Evolutionary conservation across 2,888 invertebrate species (phyloP).

Genomic region (Gibbula magus): DNA sequence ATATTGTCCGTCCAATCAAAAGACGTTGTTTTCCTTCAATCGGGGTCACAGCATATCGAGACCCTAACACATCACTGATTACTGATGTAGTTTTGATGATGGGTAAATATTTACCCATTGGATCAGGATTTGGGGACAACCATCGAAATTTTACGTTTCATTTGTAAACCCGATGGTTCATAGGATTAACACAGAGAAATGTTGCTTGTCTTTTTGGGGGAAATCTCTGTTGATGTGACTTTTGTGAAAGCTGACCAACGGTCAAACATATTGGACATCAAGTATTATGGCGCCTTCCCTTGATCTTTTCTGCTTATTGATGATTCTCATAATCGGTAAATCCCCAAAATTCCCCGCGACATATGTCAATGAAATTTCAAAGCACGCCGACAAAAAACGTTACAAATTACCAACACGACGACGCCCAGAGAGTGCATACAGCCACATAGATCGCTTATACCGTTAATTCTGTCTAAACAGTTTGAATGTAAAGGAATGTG

Average conservation of each 20-base stretch:
- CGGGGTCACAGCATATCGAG: too few relatives aligned
- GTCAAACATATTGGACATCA: not conserved
- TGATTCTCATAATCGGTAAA: not conserved
- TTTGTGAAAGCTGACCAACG: not conserved
- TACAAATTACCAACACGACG: not conserved
- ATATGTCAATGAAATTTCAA: not conserved
- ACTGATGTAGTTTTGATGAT: not conserved
- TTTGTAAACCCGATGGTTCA: not conserved
- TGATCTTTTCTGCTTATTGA: not conserved
- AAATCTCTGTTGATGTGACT: not conserved
- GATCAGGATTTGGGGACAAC: not conserved
- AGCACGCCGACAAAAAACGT: not conserved
- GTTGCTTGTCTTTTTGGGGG: not conserved
- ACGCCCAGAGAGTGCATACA: too few relatives aligned
- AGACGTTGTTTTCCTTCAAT: too few relatives aligned
- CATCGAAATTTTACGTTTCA: not conserved
- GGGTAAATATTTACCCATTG: constrained; percentile 1
- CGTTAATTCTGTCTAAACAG: too few relatives aligned
- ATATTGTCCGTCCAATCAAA: too few relatives aligned
- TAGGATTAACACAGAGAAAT: not conserved
- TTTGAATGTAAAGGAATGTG: too few relatives aligned
- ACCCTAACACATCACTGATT: too few relatives aligned
- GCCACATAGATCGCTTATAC: too few relatives aligned
- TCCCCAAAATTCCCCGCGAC: not conserved
- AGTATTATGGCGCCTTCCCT: not conserved